Evolutionary conservation across 35 echinoderm and acorn worm species (phyloP).

Genomic region (Ophiothrix spiculata): DNA sequence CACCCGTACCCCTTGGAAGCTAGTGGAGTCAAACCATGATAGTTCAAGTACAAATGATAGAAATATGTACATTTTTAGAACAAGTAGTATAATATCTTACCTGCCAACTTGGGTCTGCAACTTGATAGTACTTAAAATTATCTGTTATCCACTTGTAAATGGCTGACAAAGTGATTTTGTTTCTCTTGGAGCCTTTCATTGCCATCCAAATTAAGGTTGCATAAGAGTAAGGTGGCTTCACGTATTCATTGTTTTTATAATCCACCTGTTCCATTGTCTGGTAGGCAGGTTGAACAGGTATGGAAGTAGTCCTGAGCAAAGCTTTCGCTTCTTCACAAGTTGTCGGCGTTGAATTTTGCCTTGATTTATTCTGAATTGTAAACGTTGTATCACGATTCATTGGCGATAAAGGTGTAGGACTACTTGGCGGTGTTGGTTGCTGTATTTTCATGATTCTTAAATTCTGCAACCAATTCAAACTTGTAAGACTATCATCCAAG

Average conservation of each 20-base stretch:
- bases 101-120: slow-evolving; percentile 99
- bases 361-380: slow-evolving; percentile 31
- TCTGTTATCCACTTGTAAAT: slow-evolving; percentile 99
- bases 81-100: slow-evolving; percentile 45
- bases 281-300: slow-evolving; percentile 10
- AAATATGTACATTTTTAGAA: background rate
- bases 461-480: slow-evolving; percentile 96
- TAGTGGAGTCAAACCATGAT: background rate
- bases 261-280: slow-evolving; percentile 59
- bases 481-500: slow-evolving; percentile 96
- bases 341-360: background rate
- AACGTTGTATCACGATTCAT: slow-evolving; percentile 47
- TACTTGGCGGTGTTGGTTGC: slow-evolving; percentile 85
- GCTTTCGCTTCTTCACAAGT: slow-evolving; percentile 32
- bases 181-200: slow-evolving; percentile 98
- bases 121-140: slow-evolving; percentile 97
- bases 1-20: too few species aligned
- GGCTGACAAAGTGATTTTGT: slow-evolving; percentile 95
- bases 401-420: slow-evolving; percentile 70
- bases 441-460: slow-evolving; percentile 84
- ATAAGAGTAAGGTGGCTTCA: slow-evolving; percentile 96
- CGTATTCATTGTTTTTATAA: slow-evolving; percentile 76
- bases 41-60: background rate
- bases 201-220: slow-evolving; percentile 99
- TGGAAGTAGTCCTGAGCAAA: slow-evolving; percentile 1